Percentiles rank a stretch among this genome's conserved stretches.
Conservation (phyloP, 2,113 vertebrate species). For the Corydoras maculifer region DNA sequence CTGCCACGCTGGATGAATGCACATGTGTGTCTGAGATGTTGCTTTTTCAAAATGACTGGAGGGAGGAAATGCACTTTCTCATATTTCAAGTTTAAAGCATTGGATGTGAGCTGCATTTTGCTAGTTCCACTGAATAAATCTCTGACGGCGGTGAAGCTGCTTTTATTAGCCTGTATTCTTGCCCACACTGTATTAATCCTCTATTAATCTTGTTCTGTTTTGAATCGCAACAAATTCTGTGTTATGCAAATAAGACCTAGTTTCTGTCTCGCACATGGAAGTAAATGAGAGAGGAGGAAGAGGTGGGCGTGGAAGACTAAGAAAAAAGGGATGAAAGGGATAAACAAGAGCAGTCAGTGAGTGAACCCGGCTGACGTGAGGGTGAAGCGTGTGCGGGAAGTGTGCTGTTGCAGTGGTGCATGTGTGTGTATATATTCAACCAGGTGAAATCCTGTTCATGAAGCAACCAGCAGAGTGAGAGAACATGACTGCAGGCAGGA, state of each 20-base stretch:
- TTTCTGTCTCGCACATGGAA: constrained; percentile 36
- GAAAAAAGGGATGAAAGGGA: constrained; percentile 44
- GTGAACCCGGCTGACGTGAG: constrained; percentile 25
- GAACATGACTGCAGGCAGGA: constrained; percentile 6
- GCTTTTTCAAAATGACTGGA: no score
- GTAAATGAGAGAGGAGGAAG: constrained; percentile 10
- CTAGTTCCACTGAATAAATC: no score
- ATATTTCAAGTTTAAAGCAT: no score
- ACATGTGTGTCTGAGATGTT: no score
- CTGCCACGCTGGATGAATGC: no score
- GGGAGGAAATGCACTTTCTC: no score
- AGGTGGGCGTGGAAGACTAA: constrained; percentile 9
- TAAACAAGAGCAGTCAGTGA: constrained; percentile 38
- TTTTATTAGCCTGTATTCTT: no score
- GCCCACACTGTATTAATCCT: constrained; percentile 15
- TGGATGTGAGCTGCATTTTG: no score
- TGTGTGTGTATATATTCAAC: not conserved
- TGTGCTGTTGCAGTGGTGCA: constrained; percentile 35
- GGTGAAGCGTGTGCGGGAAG: constrained; percentile 48
- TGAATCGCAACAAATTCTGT: constrained; percentile 56
- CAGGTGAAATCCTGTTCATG: constrained; percentile 26
- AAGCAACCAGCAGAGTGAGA: constrained; percentile 3
- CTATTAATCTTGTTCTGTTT: constrained; percentile 49
- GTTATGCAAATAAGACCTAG: constrained; percentile 63
- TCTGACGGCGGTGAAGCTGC: no score